phyloP scores from a whole-genome alignment of 2,797 vertebrate genomes.

The Acrossocheilus fasciatus region DNA sequence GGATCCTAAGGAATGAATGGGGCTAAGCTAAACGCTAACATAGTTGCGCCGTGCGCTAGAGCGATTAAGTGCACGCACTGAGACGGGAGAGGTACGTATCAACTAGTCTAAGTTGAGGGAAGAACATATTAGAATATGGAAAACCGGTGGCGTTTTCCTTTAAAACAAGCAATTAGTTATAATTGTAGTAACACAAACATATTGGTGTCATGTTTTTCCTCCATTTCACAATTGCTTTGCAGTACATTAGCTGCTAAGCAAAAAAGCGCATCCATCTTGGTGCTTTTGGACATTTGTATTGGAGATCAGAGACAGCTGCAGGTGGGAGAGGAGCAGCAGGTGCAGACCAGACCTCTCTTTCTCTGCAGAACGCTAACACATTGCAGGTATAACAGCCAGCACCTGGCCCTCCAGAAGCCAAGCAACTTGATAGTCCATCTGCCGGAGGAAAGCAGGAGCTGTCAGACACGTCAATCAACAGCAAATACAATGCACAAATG shows the following conservation, averaged over 20 bases:
- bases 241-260: neutral
- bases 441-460: neutral
- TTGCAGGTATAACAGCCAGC: conserved; percentile 25
- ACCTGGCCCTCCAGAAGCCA: conserved; percentile 20
- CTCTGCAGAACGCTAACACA: conserved; percentile 38
- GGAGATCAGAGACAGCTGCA: conserved; percentile 25
- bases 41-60: too few relatives aligned
- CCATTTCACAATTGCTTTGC: neutral
- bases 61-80: too few relatives aligned
- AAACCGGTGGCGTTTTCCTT: too few relatives aligned
- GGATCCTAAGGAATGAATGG: too few relatives aligned
- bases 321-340: conserved; percentile 44
- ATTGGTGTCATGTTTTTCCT: neutral
- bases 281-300: neutral
- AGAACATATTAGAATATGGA: too few relatives aligned
- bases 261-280: neutral
- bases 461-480: neutral
- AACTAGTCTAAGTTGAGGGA: too few relatives aligned
- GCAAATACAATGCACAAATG: neutral
- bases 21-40: too few relatives aligned
- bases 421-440: conserved; percentile 1
- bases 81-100: too few relatives aligned
- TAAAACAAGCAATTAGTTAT: neutral
- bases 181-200: neutral
- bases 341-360: conserved; percentile 28